Conservation (phyloP, 2,797 vertebrate species). For the Syngnathus rostellatus region DNA sequence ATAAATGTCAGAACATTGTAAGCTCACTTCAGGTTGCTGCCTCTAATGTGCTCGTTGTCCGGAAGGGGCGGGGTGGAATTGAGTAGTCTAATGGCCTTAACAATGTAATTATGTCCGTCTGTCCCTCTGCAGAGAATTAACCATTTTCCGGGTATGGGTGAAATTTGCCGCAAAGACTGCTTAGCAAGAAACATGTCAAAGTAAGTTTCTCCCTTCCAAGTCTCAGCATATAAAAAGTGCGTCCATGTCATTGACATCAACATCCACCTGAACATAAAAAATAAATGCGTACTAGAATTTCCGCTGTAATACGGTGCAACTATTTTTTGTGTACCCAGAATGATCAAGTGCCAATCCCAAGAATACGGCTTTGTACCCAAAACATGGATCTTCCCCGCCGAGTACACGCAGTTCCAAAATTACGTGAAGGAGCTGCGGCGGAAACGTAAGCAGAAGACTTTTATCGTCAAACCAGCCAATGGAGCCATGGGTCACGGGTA, state of each 20-base stretch:
- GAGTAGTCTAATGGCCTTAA: slow-evolving; percentile 66
- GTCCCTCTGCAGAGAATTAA: slow-evolving; percentile 90
- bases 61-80: slow-evolving; percentile 57
- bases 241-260: neutral
- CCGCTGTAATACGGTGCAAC: neutral
- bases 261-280: neutral
- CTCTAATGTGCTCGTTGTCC: slow-evolving; percentile 70
- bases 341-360: slow-evolving; percentile 92
- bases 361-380: slow-evolving; percentile 95
- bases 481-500: slow-evolving; percentile 99
- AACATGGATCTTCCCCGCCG: slow-evolving; percentile 97
- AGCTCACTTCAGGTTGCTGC: slow-evolving; percentile 69
- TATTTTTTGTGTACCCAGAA: slow-evolving; percentile 65
- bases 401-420: slow-evolving; percentile 96
- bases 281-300: neutral
- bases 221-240: neutral
- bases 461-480: slow-evolving; percentile 96
- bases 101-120: slow-evolving; percentile 71
- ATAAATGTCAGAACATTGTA: slow-evolving; percentile 79
- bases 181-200: slow-evolving; percentile 99
- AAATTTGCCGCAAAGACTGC: slow-evolving; percentile 99
- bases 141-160: slow-evolving; percentile 99
- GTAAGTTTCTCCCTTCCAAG: slow-evolving; percentile 68
- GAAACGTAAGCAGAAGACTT: slow-evolving; percentile 95
- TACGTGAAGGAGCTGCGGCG: slow-evolving; percentile 93